A percentile compares a stretch with the other conserved stretches of the same genome.
Evolutionary conservation across 2,113 vertebrate species (phyloP).

Genomic region (Uria aalge): DNA sequence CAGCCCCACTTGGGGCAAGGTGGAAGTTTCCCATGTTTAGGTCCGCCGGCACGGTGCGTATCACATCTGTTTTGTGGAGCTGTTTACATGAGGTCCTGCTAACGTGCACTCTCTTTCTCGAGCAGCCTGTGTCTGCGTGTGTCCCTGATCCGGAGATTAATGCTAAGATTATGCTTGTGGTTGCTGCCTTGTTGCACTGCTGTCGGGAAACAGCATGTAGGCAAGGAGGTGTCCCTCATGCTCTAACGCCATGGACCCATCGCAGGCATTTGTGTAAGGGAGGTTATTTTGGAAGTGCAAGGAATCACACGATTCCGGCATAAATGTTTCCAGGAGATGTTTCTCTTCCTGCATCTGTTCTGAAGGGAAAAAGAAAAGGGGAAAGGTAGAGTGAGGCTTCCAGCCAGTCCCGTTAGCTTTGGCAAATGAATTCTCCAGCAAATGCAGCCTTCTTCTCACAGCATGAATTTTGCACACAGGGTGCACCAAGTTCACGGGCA

Average conservation of each 20-base stretch:
- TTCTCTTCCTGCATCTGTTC: conserved; percentile 20
- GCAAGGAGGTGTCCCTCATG: neutral
- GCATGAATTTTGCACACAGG: neutral
- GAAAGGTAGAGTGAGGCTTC: neutral
- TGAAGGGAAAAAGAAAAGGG: neutral
- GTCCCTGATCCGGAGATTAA: conserved; percentile 4
- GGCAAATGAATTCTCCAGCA: neutral
- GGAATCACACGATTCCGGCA: neutral
- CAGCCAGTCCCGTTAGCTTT: neutral
- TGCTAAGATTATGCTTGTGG: neutral
- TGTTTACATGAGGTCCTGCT: neutral
- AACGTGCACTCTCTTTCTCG: neutral
- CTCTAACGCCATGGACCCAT: neutral
- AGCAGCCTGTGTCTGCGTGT: neutral
- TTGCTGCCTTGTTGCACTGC: neutral
- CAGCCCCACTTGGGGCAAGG: neutral
- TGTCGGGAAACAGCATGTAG: neutral
- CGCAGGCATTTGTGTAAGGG: neutral
- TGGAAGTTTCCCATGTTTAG: neutral
- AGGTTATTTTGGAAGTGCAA: conserved; percentile 38
- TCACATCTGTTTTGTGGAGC: neutral
- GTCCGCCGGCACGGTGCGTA: fast-evolving
- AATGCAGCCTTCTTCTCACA: neutral
- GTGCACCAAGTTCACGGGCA: neutral
- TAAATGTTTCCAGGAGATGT: conserved; percentile 26